A percentile compares a stretch with the other conserved stretches of the same genome.
phyloP scores from a whole-genome alignment of 2,888 invertebrate species.

The Drosophila hamatofila region DNA sequence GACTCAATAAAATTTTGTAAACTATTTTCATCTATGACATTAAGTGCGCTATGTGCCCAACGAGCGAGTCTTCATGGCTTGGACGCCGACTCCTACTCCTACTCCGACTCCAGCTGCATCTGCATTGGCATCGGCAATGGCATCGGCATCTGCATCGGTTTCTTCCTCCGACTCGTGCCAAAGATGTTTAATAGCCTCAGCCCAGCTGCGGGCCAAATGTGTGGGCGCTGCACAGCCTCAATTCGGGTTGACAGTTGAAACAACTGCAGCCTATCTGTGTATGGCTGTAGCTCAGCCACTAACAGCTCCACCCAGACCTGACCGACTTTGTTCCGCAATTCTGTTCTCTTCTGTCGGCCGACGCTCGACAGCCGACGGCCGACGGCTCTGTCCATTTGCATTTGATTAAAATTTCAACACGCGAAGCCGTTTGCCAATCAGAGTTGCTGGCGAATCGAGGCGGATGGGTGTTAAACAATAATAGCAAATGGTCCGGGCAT shows the following conservation, averaged over 20 bases:
- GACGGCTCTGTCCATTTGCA: conserved; percentile 54
- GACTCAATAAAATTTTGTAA: conserved; percentile 62
- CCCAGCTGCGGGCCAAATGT: conserved; percentile 55
- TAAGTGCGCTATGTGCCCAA: conserved; percentile 27
- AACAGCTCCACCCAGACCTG: conserved; percentile 62
- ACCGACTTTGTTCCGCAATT: conserved; percentile 54
- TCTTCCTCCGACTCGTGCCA: conserved; percentile 60
- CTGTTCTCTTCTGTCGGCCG: not conserved
- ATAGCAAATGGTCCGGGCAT: conserved; percentile 78
- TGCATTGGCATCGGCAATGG: not conserved
- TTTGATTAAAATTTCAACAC: conserved; percentile 77
- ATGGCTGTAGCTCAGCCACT: conserved; percentile 4
- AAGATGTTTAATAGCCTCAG: conserved; percentile 73
- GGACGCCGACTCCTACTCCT: conserved; percentile 16
- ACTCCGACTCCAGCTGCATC: no score
- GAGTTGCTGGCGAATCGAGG: conserved; percentile 24
- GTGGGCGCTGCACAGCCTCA: conserved; percentile 69
- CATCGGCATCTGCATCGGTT: conserved; percentile 15
- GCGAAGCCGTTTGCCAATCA: conserved; percentile 54
- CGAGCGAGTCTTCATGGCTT: conserved; percentile 19
- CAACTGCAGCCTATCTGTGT: conserved; percentile 38
- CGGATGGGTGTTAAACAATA: conserved; percentile 72
- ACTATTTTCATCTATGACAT: conserved; percentile 48
- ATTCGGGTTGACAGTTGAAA: conserved; percentile 75
- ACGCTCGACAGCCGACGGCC: not conserved